Evolutionary conservation across 2,888 invertebrate species (phyloP), one percentile per base, ranked within the genome.

Genomic region (Dynastes maya): DNA sequence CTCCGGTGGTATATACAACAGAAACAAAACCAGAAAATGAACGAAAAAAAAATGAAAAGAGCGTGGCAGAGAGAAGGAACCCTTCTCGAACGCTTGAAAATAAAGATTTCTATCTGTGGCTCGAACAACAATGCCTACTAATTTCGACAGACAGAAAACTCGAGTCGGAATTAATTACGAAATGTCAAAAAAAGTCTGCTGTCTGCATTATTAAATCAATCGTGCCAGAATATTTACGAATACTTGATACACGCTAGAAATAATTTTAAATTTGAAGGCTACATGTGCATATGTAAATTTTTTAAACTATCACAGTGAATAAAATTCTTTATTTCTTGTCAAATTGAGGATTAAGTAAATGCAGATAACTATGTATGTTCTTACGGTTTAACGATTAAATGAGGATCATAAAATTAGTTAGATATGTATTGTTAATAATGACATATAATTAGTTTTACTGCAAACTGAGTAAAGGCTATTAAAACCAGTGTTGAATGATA

Each of bases 61-160:
- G 65, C 67, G 58, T 58, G 61, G 51, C 53, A 53, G 32, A 45
- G 22, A 13, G 9, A 71, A 71, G 22, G 53, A 71, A 71, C 27
- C 27, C 71, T 63, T 63, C 63, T 63, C 75, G 75, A 75, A 58
- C 68, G 55, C 61, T 74, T 61, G 61, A 74, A 78, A 61, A 72
- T 78, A 72, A 72, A 78, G 78, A 78, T 78, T 32, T 63, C 63
- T 64, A 78, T 78, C 78, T 71, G 51, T 40, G 61, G 32, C 79
- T 76, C 49, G 76, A 61, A 79, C 71, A 79, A 79, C 79, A 79
- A 79, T 79, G 75, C 58, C 37, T 75, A 76, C 75, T 79, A 79
- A 76, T 79, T 79, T 78, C 64, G 64, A 61, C 49, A 74, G 45
- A 76, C 37, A 53, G 55, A 68, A 32, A 16, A 76, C 55, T 45